phyloP scores from a whole-genome alignment of 2,113 vertebrate species.

The Bettongia penicillata region DNA sequence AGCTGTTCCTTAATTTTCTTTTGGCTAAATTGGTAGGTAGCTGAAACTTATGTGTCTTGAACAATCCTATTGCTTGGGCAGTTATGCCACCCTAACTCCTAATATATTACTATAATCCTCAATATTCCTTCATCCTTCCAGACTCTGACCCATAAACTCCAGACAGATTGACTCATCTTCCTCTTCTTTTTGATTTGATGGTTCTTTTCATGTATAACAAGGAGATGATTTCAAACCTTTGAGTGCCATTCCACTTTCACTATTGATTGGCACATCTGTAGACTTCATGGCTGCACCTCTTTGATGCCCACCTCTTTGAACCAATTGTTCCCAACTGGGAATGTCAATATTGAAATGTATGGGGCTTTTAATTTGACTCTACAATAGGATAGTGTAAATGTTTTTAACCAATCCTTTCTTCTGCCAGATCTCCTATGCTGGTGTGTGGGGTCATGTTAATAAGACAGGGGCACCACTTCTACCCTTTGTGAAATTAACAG shows the following conservation, averaged over 20 bases:
- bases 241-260: neutral
- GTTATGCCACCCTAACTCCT: neutral
- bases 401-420: conserved; percentile 14
- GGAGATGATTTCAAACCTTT: neutral
- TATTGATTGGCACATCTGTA: neutral
- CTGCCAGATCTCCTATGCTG: neutral
- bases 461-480: conserved; percentile 40
- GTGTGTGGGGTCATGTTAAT: conserved; percentile 4
- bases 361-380: conserved; percentile 21
- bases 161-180: neutral
- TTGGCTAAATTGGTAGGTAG: neutral
- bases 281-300: neutral
- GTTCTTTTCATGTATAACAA: neutral
- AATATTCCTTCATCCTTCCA: neutral
- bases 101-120: conserved; percentile 5
- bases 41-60: neutral
- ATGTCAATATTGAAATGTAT: conserved; percentile 17
- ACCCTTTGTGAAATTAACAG: conserved; percentile 45
- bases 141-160: neutral
- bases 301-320: neutral
- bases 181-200: neutral
- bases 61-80: neutral
- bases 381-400: neutral
- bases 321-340: neutral
- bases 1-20: neutral